Evolutionary conservation across 2,797 vertebrate species (phyloP).

Genomic region (Scomberomorus guttatus): DNA sequence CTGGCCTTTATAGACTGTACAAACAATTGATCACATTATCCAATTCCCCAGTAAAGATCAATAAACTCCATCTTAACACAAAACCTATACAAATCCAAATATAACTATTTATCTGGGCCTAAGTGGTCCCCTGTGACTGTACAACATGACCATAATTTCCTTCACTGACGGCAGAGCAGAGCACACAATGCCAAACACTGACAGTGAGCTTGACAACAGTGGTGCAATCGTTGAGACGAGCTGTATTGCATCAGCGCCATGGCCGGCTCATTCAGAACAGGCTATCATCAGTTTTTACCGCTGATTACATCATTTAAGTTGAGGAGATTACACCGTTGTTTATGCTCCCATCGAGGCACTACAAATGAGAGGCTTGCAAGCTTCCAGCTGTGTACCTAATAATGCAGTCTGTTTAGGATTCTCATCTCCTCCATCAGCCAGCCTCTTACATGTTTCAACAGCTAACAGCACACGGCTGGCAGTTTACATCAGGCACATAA

Average conservation of each 20-base stretch:
- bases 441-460: slow-evolving; percentile 72
- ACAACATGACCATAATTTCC: slow-evolving; percentile 20
- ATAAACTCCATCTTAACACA: slow-evolving; percentile 41
- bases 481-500: slow-evolving; percentile 66
- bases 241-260: slow-evolving; percentile 44
- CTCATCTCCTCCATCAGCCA: slow-evolving; percentile 74
- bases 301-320: slow-evolving; percentile 81
- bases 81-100: slow-evolving; percentile 49
- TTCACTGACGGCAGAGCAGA: slow-evolving; percentile 41
- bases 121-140: slow-evolving; percentile 22
- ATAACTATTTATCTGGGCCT: slow-evolving; percentile 28
- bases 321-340: slow-evolving; percentile 75
- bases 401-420: slow-evolving; percentile 76
- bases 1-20: slow-evolving; percentile 8
- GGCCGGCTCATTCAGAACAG: slow-evolving; percentile 51
- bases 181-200: background rate
- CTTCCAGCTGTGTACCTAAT: slow-evolving; percentile 81
- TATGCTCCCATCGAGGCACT: slow-evolving; percentile 67
- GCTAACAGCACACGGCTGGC: slow-evolving; percentile 68
- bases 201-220: slow-evolving; percentile 19
- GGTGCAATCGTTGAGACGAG: slow-evolving; percentile 27
- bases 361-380: slow-evolving; percentile 74
- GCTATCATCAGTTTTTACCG: slow-evolving; percentile 72
- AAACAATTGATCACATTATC: slow-evolving; percentile 31
- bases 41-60: slow-evolving; percentile 45